phyloP scores from a whole-genome alignment of 1,140 invertebrate species.

The Eurosta solidaginis region DNA sequence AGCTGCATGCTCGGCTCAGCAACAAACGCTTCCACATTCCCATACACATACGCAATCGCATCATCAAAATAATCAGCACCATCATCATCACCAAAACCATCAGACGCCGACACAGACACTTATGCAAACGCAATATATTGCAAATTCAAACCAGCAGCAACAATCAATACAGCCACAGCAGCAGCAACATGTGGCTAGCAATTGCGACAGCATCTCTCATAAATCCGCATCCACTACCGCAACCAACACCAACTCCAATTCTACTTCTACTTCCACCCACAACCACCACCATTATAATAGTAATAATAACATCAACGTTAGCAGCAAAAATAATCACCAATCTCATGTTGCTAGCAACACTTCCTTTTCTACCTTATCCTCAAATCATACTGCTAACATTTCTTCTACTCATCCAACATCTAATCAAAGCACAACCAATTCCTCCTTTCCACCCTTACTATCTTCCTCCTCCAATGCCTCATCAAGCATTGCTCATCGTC shows the following conservation, averaged over 20 bases:
- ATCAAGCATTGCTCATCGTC: slow-evolving; percentile 48
- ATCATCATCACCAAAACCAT: slow-evolving; percentile 36
- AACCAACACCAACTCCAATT: slow-evolving; percentile 47
- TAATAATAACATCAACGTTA: too few species aligned
- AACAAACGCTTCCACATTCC: not conserved
- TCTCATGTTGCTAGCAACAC: slow-evolving; percentile 30
- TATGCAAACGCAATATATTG: slow-evolving; percentile 13
- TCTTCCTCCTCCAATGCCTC: slow-evolving; percentile 37
- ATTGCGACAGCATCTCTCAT: slow-evolving; percentile 32
- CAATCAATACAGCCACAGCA: slow-evolving; percentile 46
- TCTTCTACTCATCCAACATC: not conserved
- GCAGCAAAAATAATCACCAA: slow-evolving; percentile 39
- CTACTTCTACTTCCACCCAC: slow-evolving; percentile 57
- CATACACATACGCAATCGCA: slow-evolving; percentile 4
- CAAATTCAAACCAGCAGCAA: slow-evolving; percentile 15
- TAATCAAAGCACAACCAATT: slow-evolving; percentile 33
- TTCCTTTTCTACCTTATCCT: slow-evolving; percentile 18
- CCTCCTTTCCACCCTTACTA: slow-evolving; percentile 34
- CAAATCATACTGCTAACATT: not conserved
- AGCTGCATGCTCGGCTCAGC: slow-evolving; percentile 12
- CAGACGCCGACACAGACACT: slow-evolving; percentile 32
- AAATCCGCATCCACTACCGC: slow-evolving; percentile 30
- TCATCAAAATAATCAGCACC: slow-evolving; percentile 32
- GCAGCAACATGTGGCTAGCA: slow-evolving; percentile 48
- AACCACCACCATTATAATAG: slow-evolving; percentile 53